Percentiles rank a stretch among this genome's conserved stretches.
phyloP scores from a whole-genome alignment of 2,113 vertebrate species.

The Anoplopoma fimbria region DNA sequence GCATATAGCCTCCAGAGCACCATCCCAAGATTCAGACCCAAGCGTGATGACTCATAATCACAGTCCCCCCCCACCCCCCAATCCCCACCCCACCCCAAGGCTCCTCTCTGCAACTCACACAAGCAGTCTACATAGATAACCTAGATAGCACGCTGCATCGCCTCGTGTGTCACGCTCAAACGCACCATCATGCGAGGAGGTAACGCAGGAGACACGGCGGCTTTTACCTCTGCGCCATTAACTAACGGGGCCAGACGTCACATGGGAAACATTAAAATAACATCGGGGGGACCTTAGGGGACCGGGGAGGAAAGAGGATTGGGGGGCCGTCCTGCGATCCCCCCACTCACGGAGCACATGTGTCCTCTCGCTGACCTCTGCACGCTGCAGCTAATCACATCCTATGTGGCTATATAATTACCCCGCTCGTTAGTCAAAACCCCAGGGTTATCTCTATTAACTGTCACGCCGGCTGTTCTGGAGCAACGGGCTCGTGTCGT shows the following conservation, averaged over 20 bases:
- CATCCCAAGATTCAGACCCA: background rate
- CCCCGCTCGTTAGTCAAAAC: conserved; percentile 52
- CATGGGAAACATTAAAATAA: conserved; percentile 75
- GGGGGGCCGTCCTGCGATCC: too few species aligned
- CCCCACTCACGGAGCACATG: too few species aligned
- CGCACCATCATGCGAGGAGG: conserved; percentile 17
- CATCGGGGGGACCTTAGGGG: conserved; percentile 60
- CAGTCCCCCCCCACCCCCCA: background rate
- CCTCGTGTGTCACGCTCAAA: conserved; percentile 38
- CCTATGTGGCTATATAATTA: conserved; percentile 59
- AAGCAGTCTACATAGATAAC: conserved; percentile 54
- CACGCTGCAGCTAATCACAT: conserved; percentile 59
- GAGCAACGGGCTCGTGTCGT: background rate
- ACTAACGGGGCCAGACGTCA: conserved; percentile 52
- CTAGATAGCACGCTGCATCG: conserved; percentile 29
- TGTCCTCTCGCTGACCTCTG: conserved; percentile 61
- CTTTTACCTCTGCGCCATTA: background rate
- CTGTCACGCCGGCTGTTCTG: conserved; percentile 14
- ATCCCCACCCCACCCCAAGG: background rate
- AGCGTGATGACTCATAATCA: conserved; percentile 41
- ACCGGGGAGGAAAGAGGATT: too few species aligned
- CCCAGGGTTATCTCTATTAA: conserved; percentile 60
- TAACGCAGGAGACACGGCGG: conserved; percentile 39
- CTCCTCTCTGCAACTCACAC: conserved; percentile 26
- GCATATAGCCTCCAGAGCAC: too few species aligned